These are phyloP conservation scores for Catostylus mosaicus DNA, from an alignment of 30 jellyfish, hydroid and myxozoan genomes.

Conservation along the genomic window DNA sequence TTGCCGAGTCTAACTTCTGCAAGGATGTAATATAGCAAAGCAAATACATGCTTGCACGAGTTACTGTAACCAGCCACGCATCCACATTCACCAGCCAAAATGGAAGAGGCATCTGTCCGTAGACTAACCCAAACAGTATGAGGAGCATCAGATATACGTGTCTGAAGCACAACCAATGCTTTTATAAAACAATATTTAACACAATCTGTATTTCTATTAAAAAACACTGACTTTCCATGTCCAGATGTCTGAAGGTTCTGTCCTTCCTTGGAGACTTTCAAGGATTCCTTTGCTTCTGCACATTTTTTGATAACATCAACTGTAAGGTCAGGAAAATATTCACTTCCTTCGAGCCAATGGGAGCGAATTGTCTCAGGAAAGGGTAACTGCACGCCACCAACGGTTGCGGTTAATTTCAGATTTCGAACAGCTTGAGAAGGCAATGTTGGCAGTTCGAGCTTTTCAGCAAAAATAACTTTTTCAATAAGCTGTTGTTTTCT, in stretches of 20 bases:
- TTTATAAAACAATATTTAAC: constrained; percentile 43
- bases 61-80: constrained; percentile 38
- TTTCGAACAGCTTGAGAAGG: constrained; percentile 39
- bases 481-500: constrained; percentile 24
- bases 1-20: constrained; percentile 21
- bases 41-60: constrained; percentile 26
- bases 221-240: constrained; percentile 26
- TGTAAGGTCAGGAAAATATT: constrained; percentile 29
- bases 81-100: constrained; percentile 40
- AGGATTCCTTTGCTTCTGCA: constrained; percentile 22
- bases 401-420: constrained; percentile 32
- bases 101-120: constrained; percentile 27
- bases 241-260: constrained; percentile 39
- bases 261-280: constrained; percentile 60
- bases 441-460: constrained; percentile 23
- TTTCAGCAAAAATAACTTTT: constrained; percentile 28
- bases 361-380: constrained; percentile 26
- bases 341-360: constrained; percentile 38
- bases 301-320: constrained; percentile 1
- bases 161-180: constrained; percentile 49
- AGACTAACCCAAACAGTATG: constrained; percentile 59
- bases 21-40: constrained; percentile 20
- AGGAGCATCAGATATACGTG: constrained; percentile 34
- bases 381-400: constrained; percentile 35
- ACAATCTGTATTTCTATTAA: constrained; percentile 12